These are phyloP conservation scores for Sabatieria punctata DNA, from an alignment of 2,888 invertebrate species.

Conservation along the genomic window DNA sequence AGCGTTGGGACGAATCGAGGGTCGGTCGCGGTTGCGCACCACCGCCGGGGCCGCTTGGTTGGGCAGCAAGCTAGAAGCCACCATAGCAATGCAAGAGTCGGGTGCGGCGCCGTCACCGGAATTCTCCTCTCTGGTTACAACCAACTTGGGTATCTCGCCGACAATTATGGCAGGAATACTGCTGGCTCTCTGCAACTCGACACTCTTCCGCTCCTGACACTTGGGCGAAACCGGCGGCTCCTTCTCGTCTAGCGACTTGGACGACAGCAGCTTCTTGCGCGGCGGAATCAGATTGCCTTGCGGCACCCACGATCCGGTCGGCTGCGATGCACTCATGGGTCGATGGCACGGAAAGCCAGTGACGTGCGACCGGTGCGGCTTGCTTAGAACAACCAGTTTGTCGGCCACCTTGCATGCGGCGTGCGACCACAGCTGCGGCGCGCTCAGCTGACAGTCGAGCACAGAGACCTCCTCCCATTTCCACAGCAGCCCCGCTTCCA, in stretches of 20 bases:
- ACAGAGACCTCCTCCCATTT: constrained; percentile 38
- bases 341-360: no score
- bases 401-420: constrained; percentile 56
- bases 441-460: constrained; percentile 56
- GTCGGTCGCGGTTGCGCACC: constrained; percentile 12
- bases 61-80: constrained; percentile 10
- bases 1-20: constrained; percentile 35
- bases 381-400: constrained; percentile 32
- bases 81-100: constrained; percentile 9
- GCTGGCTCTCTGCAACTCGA: constrained; percentile 17
- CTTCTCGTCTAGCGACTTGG: constrained; percentile 18
- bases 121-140: constrained; percentile 13
- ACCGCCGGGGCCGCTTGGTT: constrained; percentile 8
- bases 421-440: constrained; percentile 79
- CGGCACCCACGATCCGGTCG: background rate
- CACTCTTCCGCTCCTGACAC: constrained; percentile 1
- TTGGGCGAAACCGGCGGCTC: constrained; percentile 9
- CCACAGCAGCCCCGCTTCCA: constrained; percentile 44
- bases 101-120: background rate
- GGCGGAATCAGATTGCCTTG: constrained; percentile 18
- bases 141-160: constrained; percentile 20
- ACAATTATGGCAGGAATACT: constrained; percentile 16
- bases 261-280: constrained; percentile 14
- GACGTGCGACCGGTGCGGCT: constrained; percentile 21
- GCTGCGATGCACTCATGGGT: background rate